A percentile compares a stretch with the other conserved stretches of the same genome.
These are phyloP conservation scores for Porites lutea DNA, from an alignment of 64 coral and sea anemone species.

Conservation along the genomic window DNA sequence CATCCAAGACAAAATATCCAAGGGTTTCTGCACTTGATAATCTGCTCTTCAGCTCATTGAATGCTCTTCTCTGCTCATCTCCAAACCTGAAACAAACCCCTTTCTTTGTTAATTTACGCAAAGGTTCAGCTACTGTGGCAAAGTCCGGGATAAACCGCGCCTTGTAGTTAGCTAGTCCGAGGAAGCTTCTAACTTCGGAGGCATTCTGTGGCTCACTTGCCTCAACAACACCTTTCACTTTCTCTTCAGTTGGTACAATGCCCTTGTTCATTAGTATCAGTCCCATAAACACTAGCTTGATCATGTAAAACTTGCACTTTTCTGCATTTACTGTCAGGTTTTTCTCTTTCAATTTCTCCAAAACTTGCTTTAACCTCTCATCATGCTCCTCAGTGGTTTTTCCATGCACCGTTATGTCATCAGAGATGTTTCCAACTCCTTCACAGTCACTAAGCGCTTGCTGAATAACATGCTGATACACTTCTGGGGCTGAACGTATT, in stretches of 20 bases:
- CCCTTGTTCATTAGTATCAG: neutral
- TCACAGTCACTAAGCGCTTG: slow-evolving; percentile 4
- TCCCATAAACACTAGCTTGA: slow-evolving; percentile 24
- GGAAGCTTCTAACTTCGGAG: slow-evolving; percentile 36
- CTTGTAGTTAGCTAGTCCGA: slow-evolving; percentile 49
- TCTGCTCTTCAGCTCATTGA: slow-evolving; percentile 19
- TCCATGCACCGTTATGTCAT: slow-evolving; percentile 47
- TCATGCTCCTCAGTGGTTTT: slow-evolving; percentile 33
- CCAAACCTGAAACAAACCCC: too few relatives aligned
- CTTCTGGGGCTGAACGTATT: neutral
- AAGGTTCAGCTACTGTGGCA: neutral
- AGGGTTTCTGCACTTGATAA: slow-evolving; percentile 9
- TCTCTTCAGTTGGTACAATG: slow-evolving; percentile 6
- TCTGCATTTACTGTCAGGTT: slow-evolving; percentile 31
- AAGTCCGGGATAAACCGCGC: slow-evolving; percentile 34
- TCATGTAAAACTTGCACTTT: neutral
- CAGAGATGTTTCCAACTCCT: slow-evolving; percentile 19
- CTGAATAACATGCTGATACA: slow-evolving; percentile 26
- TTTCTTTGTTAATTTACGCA: neutral
- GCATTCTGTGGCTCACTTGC: slow-evolving; percentile 42
- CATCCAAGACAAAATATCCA: neutral
- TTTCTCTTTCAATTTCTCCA: slow-evolving; percentile 29
- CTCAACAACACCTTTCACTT: slow-evolving; percentile 21
- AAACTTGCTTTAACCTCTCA: neutral
- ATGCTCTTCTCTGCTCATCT: neutral